These are phyloP conservation scores for Hemichromis elongatus DNA, from an alignment of 2,113 vertebrate genomes.

Conservation along the genomic window DNA sequence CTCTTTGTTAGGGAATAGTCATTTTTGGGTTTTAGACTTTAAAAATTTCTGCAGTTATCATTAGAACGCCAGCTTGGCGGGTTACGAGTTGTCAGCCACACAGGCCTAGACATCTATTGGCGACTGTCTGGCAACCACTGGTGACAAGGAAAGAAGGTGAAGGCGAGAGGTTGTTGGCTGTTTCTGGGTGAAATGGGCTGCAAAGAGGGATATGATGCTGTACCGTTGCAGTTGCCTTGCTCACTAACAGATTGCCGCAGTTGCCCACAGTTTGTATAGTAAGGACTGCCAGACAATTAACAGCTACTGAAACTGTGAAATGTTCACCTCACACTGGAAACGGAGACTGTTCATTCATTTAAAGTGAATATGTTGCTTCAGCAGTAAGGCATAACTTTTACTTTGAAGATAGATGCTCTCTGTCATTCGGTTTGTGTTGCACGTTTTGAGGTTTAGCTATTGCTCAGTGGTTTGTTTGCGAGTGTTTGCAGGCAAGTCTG, in stretches of 20 bases:
- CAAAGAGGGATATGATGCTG: not conserved
- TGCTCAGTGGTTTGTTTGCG: fast-evolving
- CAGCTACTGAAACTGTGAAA: not conserved
- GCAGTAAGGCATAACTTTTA: not conserved
- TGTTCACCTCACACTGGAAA: not conserved
- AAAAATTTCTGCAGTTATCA: not conserved
- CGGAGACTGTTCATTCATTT: not conserved
- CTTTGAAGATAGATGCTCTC: not conserved
- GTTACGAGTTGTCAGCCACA: not conserved
- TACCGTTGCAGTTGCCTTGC: not conserved
- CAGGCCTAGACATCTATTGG: not conserved
- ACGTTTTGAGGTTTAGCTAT: not conserved
- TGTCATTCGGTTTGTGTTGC: not conserved
- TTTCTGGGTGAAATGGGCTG: not conserved
- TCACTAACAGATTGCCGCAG: not conserved
- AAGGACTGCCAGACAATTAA: not conserved
- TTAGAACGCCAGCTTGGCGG: not conserved
- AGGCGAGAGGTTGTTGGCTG: not conserved
- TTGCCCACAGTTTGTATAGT: not conserved
- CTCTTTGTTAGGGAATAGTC: not conserved
- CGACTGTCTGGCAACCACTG: not conserved
- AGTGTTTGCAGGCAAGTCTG: not conserved
- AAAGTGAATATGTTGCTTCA: not conserved
- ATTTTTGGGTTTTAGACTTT: not conserved
- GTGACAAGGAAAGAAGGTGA: not conserved